Conservation (phyloP, 2,888 invertebrate species). For the Pelosia muscerda region DNA sequence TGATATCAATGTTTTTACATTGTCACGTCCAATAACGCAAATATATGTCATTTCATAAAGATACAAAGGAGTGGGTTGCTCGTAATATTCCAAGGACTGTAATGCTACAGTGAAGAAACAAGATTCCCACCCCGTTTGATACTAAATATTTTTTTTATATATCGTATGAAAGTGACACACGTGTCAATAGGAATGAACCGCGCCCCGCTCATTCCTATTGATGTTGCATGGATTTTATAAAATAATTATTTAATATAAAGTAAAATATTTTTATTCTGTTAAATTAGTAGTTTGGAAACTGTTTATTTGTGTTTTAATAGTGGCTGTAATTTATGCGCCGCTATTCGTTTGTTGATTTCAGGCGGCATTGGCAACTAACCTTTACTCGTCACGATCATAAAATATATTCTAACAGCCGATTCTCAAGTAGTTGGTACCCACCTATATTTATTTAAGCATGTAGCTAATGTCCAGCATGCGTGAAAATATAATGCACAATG, state of each 20-base stretch:
- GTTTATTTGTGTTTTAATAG: conserved; percentile 18
- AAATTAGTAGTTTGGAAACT: neutral
- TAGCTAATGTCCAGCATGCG: neutral
- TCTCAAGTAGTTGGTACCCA: neutral
- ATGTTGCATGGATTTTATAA: too few relatives aligned
- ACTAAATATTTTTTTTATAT: too few relatives aligned
- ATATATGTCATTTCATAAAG: neutral
- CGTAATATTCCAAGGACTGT: too few relatives aligned
- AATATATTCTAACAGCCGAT: conserved; percentile 11
- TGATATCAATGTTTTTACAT: neutral
- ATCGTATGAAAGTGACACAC: too few relatives aligned
- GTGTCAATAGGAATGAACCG: too few relatives aligned
- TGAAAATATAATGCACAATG: neutral
- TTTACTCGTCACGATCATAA: conserved; percentile 8
- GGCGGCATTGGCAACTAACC: conserved; percentile 31
- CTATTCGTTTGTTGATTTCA: conserved; percentile 26
- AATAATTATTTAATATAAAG: neutral
- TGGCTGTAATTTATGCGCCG: conserved; percentile 31
- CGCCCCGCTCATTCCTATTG: too few relatives aligned
- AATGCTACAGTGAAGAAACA: too few relatives aligned
- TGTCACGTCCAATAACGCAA: neutral
- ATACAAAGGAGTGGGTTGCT: too few relatives aligned
- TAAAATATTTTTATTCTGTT: neutral
- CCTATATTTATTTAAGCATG: neutral
- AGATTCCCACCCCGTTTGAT: too few relatives aligned